phyloP scores from a whole-genome alignment of 2,888 invertebrate genomes.

The Euproctis similis region DNA sequence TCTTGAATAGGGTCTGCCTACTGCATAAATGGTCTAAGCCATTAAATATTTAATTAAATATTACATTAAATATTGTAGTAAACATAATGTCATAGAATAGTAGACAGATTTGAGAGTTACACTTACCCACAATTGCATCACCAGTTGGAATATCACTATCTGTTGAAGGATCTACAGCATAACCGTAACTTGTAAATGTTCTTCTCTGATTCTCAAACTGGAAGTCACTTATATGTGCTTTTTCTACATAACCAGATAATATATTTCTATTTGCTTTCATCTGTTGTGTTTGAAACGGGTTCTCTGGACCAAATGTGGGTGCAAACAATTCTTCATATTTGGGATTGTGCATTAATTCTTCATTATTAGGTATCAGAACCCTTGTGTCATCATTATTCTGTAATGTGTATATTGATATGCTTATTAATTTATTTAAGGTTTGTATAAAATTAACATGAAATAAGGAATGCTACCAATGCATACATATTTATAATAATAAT shows the following conservation, averaged over 20 bases:
- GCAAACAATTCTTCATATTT: conserved; percentile 96
- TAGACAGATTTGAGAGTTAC: too few species aligned
- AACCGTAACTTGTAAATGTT: conserved; percentile 96
- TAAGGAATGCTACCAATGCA: too few species aligned
- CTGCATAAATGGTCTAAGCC: too few species aligned
- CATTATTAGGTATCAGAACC: conserved; percentile 85
- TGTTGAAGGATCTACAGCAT: conserved; percentile 95
- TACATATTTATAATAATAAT: too few species aligned
- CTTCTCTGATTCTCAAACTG: conserved; percentile 97
- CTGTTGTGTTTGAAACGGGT: conserved; percentile 94
- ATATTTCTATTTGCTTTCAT: conserved; percentile 92
- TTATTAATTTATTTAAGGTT: too few species aligned
- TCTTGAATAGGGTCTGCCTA: too few species aligned
- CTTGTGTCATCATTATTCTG: conserved; percentile 83
- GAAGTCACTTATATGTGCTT: conserved; percentile 96
- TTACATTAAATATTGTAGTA: too few species aligned
- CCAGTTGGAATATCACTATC: conserved; percentile 69
- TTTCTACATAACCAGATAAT: conserved; percentile 94
- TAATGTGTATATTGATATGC: conserved; percentile 17
- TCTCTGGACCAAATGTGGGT: conserved; percentile 92
- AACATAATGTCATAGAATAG: too few species aligned
- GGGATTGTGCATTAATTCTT: conserved; percentile 93
- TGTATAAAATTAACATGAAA: too few species aligned
- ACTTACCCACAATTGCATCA: conserved; percentile 68
- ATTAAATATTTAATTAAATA: too few species aligned